Conservation (phyloP, 1,140 invertebrate genomes). For the Bombus sylvicola region DNA sequence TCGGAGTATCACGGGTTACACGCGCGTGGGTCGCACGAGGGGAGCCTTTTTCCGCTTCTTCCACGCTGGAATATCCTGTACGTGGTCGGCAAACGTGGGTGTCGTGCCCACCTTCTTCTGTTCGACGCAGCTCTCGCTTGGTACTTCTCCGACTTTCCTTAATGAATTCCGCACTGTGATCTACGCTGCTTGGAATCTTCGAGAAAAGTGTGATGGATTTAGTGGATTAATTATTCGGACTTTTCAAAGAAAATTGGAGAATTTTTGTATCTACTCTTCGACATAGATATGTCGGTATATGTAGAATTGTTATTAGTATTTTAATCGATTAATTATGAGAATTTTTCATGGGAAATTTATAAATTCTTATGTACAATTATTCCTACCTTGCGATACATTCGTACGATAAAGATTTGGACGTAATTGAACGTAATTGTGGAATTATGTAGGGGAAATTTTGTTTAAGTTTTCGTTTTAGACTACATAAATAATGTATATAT, state of each 20-base stretch:
- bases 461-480: too few species aligned
- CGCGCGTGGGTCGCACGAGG: constrained; percentile 71
- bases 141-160: constrained; percentile 27
- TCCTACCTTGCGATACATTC: too few species aligned
- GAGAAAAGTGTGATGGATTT: not conserved
- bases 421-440: too few species aligned
- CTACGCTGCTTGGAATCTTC: not conserved
- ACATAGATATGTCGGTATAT: too few species aligned
- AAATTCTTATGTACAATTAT: too few species aligned
- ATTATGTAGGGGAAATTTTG: too few species aligned
- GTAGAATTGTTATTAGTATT: too few species aligned
- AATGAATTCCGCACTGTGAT: constrained; percentile 34
- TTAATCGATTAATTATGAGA: too few species aligned
- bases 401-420: too few species aligned
- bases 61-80: constrained; percentile 40
- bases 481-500: too few species aligned
- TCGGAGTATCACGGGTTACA: constrained; percentile 50
- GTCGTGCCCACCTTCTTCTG: constrained; percentile 61
- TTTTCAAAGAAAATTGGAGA: not conserved
- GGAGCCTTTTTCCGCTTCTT: constrained; percentile 62
- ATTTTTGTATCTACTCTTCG: too few species aligned
- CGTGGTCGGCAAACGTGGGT: constrained; percentile 58
- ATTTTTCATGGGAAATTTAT: too few species aligned
- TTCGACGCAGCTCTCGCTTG: not conserved
- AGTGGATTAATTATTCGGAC: not conserved